phyloP scores from a whole-genome alignment of 2,888 invertebrate genomes.

The Philaethria dido region DNA sequence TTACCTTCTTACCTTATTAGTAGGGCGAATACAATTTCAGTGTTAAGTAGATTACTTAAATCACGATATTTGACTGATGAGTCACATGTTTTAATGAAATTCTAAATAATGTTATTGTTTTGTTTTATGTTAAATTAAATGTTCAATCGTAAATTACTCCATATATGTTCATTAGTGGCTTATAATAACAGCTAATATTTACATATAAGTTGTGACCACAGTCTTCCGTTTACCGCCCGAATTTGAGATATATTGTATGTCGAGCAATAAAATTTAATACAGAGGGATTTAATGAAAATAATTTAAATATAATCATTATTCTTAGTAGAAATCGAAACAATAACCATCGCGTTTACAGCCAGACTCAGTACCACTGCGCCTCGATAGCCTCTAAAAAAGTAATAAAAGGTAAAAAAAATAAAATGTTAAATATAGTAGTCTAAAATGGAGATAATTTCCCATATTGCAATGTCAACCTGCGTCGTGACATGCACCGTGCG shows the following conservation, averaged over 20 bases:
- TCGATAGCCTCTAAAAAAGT: too few species aligned
- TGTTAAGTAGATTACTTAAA: neutral
- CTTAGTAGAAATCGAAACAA: too few species aligned
- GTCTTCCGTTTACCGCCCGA: too few species aligned
- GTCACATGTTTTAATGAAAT: neutral
- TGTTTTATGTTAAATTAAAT: conserved; percentile 4
- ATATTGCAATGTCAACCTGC: conserved; percentile 31
- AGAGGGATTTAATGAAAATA: too few species aligned
- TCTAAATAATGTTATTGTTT: conserved; percentile 7
- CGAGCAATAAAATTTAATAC: too few species aligned
- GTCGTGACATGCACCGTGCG: conserved; percentile 43
- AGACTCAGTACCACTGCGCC: too few species aligned
- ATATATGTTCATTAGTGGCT: neutral
- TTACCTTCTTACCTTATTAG: too few species aligned
- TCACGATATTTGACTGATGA: neutral
- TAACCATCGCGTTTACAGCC: too few species aligned
- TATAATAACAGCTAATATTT: neutral
- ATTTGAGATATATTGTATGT: too few species aligned
- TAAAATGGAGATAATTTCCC: conserved; percentile 2
- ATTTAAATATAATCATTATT: too few species aligned
- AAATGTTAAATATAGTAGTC: neutral
- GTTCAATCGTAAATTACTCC: neutral
- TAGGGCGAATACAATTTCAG: neutral
- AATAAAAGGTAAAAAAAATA: too few species aligned
- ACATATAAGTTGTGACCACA: too few species aligned